A percentile compares a stretch with the other conserved stretches of the same genome.
phyloP scores from a whole-genome alignment of 2,888 invertebrate species.

The Elgonia sp. region DNA sequence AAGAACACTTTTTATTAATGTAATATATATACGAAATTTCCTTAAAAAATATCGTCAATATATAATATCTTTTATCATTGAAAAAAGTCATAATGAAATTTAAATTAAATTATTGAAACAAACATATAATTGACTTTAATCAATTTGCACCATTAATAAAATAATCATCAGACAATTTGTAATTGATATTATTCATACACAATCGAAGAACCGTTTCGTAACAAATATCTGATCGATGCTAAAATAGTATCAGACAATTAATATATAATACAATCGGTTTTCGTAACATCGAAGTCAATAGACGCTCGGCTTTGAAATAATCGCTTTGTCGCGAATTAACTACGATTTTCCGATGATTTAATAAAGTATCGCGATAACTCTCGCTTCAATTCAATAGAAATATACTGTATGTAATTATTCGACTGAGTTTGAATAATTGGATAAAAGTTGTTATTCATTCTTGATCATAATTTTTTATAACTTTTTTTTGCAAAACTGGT shows the following conservation, averaged over 20 bases:
- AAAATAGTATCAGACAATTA: conserved; percentile 59
- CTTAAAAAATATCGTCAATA: no score
- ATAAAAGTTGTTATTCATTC: neutral
- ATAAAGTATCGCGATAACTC: conserved; percentile 50
- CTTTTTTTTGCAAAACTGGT: no score
- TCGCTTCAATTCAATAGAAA: conserved; percentile 20
- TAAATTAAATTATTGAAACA: conserved; percentile 17
- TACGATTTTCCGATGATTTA: conserved; percentile 61
- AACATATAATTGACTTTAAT: conserved; percentile 21
- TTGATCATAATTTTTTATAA: no score
- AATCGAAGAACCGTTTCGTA: conserved; percentile 56
- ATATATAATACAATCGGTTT: conserved; percentile 61
- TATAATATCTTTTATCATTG: no score
- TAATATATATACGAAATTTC: no score
- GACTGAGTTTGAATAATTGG: conserved; percentile 8
- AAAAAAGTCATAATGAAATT: no score
- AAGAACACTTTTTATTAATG: no score
- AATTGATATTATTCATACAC: conserved; percentile 51
- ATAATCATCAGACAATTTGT: conserved; percentile 30
- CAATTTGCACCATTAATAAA: conserved; percentile 5
- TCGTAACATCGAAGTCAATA: conserved; percentile 69
- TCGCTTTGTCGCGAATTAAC: conserved; percentile 58
- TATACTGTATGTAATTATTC: conserved; percentile 12
- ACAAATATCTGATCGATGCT: conserved; percentile 69
- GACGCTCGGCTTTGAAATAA: conserved; percentile 65